Evolutionary conservation across 2,888 invertebrate genomes (phyloP).

Genomic region (Conomelus anceps): DNA sequence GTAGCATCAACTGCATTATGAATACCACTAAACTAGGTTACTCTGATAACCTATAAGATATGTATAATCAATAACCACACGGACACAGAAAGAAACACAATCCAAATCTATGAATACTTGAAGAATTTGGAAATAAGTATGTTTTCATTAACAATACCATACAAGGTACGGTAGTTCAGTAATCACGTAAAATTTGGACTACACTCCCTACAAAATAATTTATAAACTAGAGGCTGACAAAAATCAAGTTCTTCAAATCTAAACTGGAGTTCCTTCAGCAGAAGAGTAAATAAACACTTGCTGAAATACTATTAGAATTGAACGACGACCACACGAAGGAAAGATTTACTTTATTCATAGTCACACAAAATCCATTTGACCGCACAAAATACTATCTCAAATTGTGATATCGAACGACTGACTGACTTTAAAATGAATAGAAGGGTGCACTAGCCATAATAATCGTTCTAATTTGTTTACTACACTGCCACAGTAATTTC

Average conservation of each 20-base stretch:
- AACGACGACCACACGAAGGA: neutral
- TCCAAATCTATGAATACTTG: neutral
- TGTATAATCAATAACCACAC: neutral
- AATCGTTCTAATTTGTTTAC: neutral
- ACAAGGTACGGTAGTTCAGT: neutral
- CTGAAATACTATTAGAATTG: neutral
- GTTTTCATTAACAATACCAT: neutral
- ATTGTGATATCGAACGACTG: neutral
- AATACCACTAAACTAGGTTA: neutral
- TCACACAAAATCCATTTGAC: neutral
- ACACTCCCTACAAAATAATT: neutral
- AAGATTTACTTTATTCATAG: neutral
- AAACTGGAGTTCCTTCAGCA: neutral
- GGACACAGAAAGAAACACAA: neutral
- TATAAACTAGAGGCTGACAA: neutral
- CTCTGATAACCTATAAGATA: neutral
- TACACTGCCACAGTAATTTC: neutral
- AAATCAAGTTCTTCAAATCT: neutral
- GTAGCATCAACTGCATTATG: constrained; percentile 28
- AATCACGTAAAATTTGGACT: neutral
- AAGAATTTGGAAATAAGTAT: neutral
- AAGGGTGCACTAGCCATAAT: neutral
- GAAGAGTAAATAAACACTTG: neutral
- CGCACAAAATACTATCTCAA: neutral
- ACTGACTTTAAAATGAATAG: too few relatives aligned